Evolutionary conservation across 1,140 invertebrate species (phyloP), one percentile per base, ranked within the genome.

Genomic region (Zaprionus tsacasi): DNA sequence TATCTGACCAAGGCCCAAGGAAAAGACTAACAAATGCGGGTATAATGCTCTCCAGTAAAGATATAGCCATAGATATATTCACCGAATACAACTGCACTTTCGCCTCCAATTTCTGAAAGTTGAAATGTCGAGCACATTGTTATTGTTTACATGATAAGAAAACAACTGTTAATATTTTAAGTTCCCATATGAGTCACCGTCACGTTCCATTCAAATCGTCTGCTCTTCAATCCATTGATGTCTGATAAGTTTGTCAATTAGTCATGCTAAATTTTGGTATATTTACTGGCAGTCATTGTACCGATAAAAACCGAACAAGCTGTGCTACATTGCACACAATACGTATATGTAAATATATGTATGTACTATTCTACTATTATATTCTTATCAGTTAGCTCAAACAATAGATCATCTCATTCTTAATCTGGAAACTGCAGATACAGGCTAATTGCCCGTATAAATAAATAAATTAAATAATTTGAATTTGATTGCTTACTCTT

Each of bases 1-100:
- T 94, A 81, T 96, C 96, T 66, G 95, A 96, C 96, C 96, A 96
- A 2, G 95, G 95, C 52, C 96, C 96, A 25, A 96, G 78, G 81
- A 96, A 95, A 7, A 96, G 92, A 63, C 95, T 94, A 0, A 96
- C 87, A 45, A 95, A 76, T 1, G 95, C 94, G 8, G 95, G 95
- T 56, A 95, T 93, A 56, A 96, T 91, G 48, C 94, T 94, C 77
- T 95, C 94, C 33, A 96, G 79, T 0, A 95, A 90, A 17, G 93
- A 94, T 71, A 94, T 94, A 1, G 93, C 91, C 92, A 95, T 94
- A 3, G 93, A 82, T 36, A 96, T 94, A 75, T 94, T 92, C 6
- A 94, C 93, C n/a, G 94, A 94, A 76, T 94, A 93, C 3, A 94
- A 94, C 88, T 96, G 95, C 1, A 95, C 93, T 72, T 93, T 91